A percentile compares a stretch with the other conserved stretches of the same genome.
Conservation (phyloP, 1,140 invertebrate genomes). For the Heliconius congener region DNA sequence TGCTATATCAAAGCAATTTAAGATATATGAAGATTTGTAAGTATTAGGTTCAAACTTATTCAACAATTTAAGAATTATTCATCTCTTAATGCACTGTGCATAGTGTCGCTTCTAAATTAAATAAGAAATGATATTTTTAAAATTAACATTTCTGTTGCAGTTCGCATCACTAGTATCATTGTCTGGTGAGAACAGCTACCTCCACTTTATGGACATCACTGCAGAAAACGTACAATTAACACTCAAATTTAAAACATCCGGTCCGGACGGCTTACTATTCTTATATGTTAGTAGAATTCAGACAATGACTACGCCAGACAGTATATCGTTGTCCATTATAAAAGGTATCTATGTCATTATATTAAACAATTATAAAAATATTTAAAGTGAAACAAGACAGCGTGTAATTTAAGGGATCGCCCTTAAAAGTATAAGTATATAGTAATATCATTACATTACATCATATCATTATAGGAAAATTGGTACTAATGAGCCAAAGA, state of each 20-base stretch:
- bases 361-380: neutral
- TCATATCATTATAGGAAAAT: slow-evolving; percentile 49
- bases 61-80: too few species aligned
- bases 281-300: slow-evolving; percentile 65
- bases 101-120: too few species aligned
- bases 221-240: slow-evolving; percentile 87
- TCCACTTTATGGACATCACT: slow-evolving; percentile 83
- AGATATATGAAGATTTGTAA: too few species aligned
- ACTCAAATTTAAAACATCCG: slow-evolving; percentile 93
- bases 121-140: neutral
- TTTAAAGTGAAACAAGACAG: neutral
- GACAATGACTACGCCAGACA: slow-evolving; percentile 61
- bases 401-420: too few species aligned
- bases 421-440: too few species aligned
- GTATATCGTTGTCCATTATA: slow-evolving; percentile 63
- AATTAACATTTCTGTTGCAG: neutral
- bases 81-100: too few species aligned
- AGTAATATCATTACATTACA: neutral
- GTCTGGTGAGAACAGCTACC: slow-evolving; percentile 84
- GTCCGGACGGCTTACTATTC: slow-evolving; percentile 89
- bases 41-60: too few species aligned
- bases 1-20: too few species aligned
- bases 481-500: slow-evolving; percentile 85
- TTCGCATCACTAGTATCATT: slow-evolving; percentile 54
- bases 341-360: slow-evolving; percentile 49